Conservation (phyloP, 2,113 vertebrate genomes). For the Seriola rivoliana region DNA sequence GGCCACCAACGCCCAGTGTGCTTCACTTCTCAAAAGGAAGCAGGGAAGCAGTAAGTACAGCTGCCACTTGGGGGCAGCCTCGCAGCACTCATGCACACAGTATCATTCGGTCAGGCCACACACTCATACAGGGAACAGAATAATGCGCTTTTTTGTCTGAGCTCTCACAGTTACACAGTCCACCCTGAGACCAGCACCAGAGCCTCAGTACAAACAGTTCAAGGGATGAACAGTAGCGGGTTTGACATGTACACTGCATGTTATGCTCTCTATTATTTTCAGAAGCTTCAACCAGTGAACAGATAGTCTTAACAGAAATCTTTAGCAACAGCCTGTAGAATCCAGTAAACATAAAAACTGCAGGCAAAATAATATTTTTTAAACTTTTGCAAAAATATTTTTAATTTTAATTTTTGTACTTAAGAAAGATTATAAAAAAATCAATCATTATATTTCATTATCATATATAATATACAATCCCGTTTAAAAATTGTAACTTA, state of each 20-base stretch:
- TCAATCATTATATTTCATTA: neutral
- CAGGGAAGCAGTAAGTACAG: constrained; percentile 80
- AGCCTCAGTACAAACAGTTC: neutral
- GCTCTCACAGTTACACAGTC: neutral
- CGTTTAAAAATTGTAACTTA: neutral
- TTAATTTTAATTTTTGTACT: too few relatives aligned
- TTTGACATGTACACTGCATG: neutral
- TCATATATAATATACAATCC: neutral
- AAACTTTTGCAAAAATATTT: too few relatives aligned
- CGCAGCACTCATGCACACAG: neutral
- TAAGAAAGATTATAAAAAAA: neutral
- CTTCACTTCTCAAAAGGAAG: constrained; percentile 94
- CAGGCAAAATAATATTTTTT: too few relatives aligned
- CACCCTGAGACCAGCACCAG: too few relatives aligned
- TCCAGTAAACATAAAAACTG: neutral
- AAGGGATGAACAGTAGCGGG: neutral
- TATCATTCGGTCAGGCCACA: neutral
- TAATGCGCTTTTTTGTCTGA: neutral
- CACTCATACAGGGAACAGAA: neutral
- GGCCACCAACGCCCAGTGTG: constrained; percentile 94
- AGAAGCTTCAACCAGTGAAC: neutral
- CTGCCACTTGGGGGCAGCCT: constrained; percentile 30
- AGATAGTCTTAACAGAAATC: neutral
- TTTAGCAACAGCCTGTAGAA: neutral
- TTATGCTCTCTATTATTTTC: too few relatives aligned